A percentile compares a stretch with the other conserved stretches of the same genome.
Evolutionary conservation across 2,797 vertebrate species (phyloP).

Genomic region (Silurus lanzhouensis): DNA sequence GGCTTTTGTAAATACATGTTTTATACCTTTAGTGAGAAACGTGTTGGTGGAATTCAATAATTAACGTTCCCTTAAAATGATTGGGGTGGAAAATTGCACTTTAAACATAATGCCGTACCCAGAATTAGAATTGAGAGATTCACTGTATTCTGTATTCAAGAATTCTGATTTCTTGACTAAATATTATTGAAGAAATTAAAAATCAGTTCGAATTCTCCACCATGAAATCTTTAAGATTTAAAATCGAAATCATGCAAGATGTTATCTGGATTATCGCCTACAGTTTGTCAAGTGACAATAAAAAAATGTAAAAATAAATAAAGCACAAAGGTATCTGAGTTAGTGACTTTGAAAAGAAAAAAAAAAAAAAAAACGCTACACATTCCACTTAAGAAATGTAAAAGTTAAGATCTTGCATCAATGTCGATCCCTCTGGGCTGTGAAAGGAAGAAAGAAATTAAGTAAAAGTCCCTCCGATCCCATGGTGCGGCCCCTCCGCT

Average conservation of each 20-base stretch:
- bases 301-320: neutral
- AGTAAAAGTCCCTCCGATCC: slow-evolving; percentile 31
- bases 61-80: neutral
- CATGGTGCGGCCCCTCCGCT: slow-evolving; percentile 17
- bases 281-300: neutral
- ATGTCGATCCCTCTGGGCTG: neutral
- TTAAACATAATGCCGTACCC: neutral
- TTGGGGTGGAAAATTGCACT: neutral
- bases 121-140: neutral
- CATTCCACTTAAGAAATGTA: neutral
- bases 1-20: neutral
- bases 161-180: neutral
- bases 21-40: neutral
- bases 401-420: neutral
- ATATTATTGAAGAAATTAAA: no score
- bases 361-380: neutral
- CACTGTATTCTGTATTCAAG: no score
- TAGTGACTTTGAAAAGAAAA: neutral
- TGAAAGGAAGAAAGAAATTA: slow-evolving; percentile 16
- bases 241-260: neutral
- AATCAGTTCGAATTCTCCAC: neutral
- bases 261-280: neutral
- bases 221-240: neutral
- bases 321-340: neutral
- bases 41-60: neutral